phyloP scores from a whole-genome alignment of 2,113 vertebrate genomes.

The Uria aalge region DNA sequence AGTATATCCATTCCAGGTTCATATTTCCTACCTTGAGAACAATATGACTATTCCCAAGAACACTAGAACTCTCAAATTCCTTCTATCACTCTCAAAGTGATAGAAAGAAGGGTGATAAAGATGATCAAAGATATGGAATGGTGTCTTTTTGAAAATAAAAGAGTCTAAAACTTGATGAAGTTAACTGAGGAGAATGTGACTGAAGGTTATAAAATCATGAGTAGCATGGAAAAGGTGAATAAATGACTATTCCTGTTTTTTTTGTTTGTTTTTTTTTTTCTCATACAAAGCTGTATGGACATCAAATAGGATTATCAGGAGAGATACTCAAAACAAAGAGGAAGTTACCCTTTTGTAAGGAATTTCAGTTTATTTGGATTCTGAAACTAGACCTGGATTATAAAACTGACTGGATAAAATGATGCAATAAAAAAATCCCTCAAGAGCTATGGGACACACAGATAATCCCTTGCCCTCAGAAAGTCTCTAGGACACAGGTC shows the following conservation, averaged over 20 bases:
- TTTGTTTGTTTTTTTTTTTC: background rate
- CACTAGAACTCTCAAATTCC: background rate
- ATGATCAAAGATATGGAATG: background rate
- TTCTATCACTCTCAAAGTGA: background rate
- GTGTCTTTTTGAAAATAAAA: background rate
- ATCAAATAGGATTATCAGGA: background rate
- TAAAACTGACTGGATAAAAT: background rate
- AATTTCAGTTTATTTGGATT: background rate
- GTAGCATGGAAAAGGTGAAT: background rate
- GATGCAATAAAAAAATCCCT: background rate
- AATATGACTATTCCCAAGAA: background rate
- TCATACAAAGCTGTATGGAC: background rate
- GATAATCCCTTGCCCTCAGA: background rate
- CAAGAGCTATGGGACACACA: background rate
- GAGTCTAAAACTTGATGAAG: background rate
- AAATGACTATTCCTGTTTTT: background rate
- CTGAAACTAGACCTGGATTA: background rate
- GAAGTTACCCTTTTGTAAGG: background rate
- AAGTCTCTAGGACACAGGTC: background rate
- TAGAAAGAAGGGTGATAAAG: background rate
- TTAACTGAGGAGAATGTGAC: background rate
- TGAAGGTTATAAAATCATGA: background rate
- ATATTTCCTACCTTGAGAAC: background rate
- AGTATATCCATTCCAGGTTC: background rate
- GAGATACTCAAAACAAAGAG: background rate